Percentiles rank a stretch among this genome's conserved stretches.
phyloP scores from a whole-genome alignment of 2,888 invertebrate genomes.

The Sipha maydis region DNA sequence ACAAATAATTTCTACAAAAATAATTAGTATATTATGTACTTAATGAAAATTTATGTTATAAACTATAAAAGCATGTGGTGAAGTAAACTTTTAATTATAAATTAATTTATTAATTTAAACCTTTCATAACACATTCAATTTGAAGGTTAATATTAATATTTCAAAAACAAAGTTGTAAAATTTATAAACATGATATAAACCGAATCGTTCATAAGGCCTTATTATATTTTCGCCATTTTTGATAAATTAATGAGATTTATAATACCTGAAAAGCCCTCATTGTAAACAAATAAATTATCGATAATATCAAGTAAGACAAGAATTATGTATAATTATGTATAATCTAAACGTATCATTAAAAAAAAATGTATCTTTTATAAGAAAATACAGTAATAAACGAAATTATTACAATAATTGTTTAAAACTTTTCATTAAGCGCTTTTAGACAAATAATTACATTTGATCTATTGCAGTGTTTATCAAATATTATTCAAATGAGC shows the following conservation, averaged over 20 bases:
- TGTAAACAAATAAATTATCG: not conserved
- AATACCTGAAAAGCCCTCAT: not conserved
- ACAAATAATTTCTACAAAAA: no score
- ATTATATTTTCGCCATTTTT: not conserved
- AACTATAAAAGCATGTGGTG: not conserved
- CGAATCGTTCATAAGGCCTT: not conserved
- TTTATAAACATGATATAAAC: slow-evolving; percentile 1
- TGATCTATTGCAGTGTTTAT: not conserved
- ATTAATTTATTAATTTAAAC: slow-evolving; percentile 5
- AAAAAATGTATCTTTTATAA: no score
- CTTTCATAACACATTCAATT: not conserved
- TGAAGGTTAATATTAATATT: slow-evolving; percentile 12
- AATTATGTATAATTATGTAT: no score
- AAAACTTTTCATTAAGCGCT: not conserved
- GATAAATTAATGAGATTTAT: not conserved
- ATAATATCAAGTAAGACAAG: no score
- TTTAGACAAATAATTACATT: not conserved
- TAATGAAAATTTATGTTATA: no score
- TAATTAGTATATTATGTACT: no score
- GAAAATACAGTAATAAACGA: not conserved
- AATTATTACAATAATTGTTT: not conserved
- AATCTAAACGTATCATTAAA: not conserved
- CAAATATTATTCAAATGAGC: not conserved
- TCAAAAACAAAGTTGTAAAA: not conserved
- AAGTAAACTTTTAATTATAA: not conserved